Evolutionary conservation across 23 tunicate genomes (phyloP), one percentile per base, ranked within the genome.

Genomic region (Halocynthia aurantium): DNA sequence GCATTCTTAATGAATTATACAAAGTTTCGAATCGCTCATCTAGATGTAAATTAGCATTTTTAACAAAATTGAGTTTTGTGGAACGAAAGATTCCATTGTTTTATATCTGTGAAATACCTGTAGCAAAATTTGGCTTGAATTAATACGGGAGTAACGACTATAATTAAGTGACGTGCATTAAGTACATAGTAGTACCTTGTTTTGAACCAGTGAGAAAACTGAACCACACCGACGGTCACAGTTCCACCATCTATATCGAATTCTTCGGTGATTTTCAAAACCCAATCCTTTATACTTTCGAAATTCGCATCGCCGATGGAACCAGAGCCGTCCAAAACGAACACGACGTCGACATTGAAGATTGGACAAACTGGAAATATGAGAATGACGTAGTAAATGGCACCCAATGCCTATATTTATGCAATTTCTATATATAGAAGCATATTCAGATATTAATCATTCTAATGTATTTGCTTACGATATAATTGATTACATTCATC

Each of bases 181-280:
- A 22, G 51, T 67, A 21, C 12, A n/a, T 67, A 67, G 21, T 11
- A 19, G 55, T 51, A 74, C 78, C 78, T 74, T 55, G 50, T 10
- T 20, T 74, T 54, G 57, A 50, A 74, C 78, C 78, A 74, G 56
- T 74, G 78, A 8, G 78, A 74, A 50, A 54, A 74, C 56, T 74
- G 78, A 53, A 74, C 62, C 17, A 74, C 78, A 18, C 78, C 78
- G 0, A 74, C 64, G 55, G 31, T 10, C 49, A 74, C 78, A 18
- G 50, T 51, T 8, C 78, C 78, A 8, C 78, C 78, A 74, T 74
- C 78, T 20, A 74, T 74, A 18, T 74, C 78, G 22, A 74, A 74
- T 4, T 74, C 56, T 54, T 22, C 64, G 56, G 40, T 74, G 19
- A 74, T 74, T 53, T 74, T 74, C 22, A 74, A 22, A n/a, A 74